Evolutionary conservation across 2,888 invertebrate species (phyloP).

Genomic region (Mythimna loreyi): DNA sequence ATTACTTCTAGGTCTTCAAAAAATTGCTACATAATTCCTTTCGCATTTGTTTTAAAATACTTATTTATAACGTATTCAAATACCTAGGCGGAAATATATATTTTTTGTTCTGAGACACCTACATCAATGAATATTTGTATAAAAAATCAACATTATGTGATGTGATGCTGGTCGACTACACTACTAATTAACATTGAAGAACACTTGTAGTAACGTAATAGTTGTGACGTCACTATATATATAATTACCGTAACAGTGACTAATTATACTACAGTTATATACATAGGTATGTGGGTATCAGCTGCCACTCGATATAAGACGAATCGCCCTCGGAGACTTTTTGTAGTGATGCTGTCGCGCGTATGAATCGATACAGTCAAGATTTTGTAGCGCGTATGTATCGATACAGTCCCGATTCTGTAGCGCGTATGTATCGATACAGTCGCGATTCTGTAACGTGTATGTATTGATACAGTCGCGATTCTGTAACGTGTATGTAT

Average conservation of each 20-base stretch:
- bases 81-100: conserved; percentile 61
- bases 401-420: too few relatives aligned
- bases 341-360: too few relatives aligned
- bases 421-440: too few relatives aligned
- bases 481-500: too few relatives aligned
- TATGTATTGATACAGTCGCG: too few relatives aligned
- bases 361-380: too few relatives aligned
- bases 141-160: conserved; percentile 58
- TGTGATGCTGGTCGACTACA: conserved; percentile 54
- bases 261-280: conserved; percentile 52
- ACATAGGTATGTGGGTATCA: conserved; percentile 45
- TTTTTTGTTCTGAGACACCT: conserved; percentile 54
- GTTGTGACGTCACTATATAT: conserved; percentile 59
- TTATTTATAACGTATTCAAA: conserved; percentile 48
- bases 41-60: conserved; percentile 55
- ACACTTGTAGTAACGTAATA: conserved; percentile 70
- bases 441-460: too few relatives aligned
- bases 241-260: conserved; percentile 54
- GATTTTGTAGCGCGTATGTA: too few relatives aligned
- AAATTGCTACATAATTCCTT: conserved; percentile 49
- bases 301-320: conserved; percentile 56
- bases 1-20: conserved; percentile 33
- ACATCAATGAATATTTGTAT: conserved; percentile 64
- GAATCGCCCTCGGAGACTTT: too few relatives aligned
- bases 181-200: conserved; percentile 62